A percentile compares a stretch with the other conserved stretches of the same genome.
These are phyloP conservation scores for Cryptotermes secundus DNA, from an alignment of 1,140 invertebrate genomes.

Conservation along the genomic window DNA sequence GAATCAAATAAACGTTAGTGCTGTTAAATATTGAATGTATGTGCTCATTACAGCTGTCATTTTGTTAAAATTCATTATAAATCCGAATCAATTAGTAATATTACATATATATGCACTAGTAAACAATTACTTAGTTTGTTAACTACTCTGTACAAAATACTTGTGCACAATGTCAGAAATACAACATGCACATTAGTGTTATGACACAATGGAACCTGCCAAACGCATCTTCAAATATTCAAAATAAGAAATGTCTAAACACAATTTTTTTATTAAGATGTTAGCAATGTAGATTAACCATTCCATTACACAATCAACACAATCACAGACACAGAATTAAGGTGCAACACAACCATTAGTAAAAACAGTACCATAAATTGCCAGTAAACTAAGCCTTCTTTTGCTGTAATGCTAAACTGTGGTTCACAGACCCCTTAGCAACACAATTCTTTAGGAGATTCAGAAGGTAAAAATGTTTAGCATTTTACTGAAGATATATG, in stretches of 20 bases:
- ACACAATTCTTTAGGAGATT: too few species aligned
- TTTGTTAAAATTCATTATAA: not conserved
- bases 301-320: not conserved
- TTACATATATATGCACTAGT: not conserved
- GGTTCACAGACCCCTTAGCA: too few species aligned
- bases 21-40: not conserved
- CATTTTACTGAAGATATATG: too few species aligned
- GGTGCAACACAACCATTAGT: too few species aligned
- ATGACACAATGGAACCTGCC: not conserved
- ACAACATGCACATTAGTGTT: not conserved
- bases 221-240: not conserved
- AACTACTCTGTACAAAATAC: not conserved
- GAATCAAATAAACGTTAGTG: not conserved
- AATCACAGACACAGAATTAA: too few species aligned
- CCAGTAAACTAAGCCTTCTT: too few species aligned
- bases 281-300: not conserved
- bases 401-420: too few species aligned
- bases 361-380: too few species aligned
- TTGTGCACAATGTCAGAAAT: too few species aligned
- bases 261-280: not conserved
- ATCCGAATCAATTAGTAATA: not conserved
- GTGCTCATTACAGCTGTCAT: not conserved
- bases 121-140: constrained; percentile 22
- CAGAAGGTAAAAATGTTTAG: too few species aligned
- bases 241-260: not conserved